phyloP scores from a whole-genome alignment of 2,888 invertebrate genomes.

The Caenorhabditis sp. region DNA sequence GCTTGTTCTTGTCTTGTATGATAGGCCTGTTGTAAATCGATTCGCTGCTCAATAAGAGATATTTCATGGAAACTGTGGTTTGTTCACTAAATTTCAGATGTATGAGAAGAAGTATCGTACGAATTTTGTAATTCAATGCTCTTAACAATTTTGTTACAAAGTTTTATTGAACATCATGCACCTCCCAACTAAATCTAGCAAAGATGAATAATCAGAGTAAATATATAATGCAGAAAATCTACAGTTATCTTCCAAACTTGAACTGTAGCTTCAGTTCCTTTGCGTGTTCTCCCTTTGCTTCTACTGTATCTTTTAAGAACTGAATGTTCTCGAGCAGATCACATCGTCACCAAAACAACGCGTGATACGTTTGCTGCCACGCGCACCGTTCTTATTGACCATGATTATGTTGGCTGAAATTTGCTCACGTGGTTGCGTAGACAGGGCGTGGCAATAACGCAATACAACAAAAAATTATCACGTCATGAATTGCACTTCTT shows the following conservation, averaged over 20 bases:
- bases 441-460: conserved; percentile 14
- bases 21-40: too few relatives aligned
- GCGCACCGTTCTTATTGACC: conserved; percentile 14
- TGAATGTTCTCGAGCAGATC: neutral
- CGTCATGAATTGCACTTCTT: neutral
- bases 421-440: conserved; percentile 23
- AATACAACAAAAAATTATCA: neutral
- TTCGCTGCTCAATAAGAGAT: too few relatives aligned
- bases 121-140: too few relatives aligned
- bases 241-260: neutral
- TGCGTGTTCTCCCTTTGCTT: neutral
- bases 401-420: conserved; percentile 14
- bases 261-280: neutral
- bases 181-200: neutral
- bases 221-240: too few relatives aligned
- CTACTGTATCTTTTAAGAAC: neutral
- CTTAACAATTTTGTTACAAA: too few relatives aligned
- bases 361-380: neutral
- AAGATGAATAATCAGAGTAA: too few relatives aligned
- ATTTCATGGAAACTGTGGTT: too few relatives aligned
- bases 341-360: conserved; percentile 3
- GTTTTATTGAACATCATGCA: too few relatives aligned
- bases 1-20: too few relatives aligned
- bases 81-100: too few relatives aligned
- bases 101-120: too few relatives aligned